Conservation (phyloP, 2,113 vertebrate species). For the Nothobranchius kuhntae region DNA sequence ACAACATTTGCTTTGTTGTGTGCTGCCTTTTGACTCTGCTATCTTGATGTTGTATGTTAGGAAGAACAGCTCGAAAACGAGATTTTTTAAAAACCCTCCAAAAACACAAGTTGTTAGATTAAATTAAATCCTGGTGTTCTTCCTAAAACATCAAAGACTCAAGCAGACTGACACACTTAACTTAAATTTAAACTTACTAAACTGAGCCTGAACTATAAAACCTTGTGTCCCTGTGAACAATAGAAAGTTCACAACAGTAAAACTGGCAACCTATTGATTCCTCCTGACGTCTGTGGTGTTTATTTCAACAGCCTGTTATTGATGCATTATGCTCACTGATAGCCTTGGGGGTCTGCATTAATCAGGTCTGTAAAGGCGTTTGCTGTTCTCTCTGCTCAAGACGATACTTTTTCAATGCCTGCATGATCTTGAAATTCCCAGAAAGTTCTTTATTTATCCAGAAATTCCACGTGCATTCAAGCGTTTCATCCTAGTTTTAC, state of each 20-base stretch:
- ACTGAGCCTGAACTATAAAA: background rate
- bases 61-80: too few relatives aligned
- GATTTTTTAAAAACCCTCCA: too few relatives aligned
- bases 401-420: conserved; percentile 18
- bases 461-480: background rate
- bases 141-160: background rate
- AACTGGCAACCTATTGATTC: background rate
- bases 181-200: background rate
- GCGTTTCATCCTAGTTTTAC: too few relatives aligned
- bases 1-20: too few relatives aligned
- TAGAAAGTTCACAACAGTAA: background rate
- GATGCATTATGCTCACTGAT: conserved; percentile 11
- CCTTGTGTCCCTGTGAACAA: background rate
- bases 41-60: too few relatives aligned
- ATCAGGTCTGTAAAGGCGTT: conserved; percentile 1
- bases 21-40: too few relatives aligned
- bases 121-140: background rate
- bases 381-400: conserved; percentile 5
- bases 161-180: background rate
- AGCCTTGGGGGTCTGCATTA: background rate
- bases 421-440: background rate
- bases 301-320: conserved; percentile 20
- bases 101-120: too few relatives aligned
- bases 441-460: background rate
- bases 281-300: background rate